These are phyloP conservation scores for Cryptotis parvus DNA, from an alignment of 2,113 vertebrate genomes.

Conservation along the genomic window DNA sequence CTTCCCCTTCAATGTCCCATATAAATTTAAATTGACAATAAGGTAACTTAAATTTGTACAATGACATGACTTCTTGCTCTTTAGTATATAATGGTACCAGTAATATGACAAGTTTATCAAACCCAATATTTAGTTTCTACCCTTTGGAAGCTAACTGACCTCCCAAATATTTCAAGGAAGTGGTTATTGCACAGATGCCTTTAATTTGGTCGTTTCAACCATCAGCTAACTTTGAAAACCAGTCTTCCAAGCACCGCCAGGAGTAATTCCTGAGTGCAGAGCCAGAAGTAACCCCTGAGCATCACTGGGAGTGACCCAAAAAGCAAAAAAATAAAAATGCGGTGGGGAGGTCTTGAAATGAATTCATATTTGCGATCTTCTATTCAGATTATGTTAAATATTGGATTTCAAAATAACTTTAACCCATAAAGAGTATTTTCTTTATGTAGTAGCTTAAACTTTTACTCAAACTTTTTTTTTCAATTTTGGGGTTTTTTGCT, in stretches of 20 bases:
- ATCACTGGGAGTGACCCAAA: too few species aligned
- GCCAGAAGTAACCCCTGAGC: neutral
- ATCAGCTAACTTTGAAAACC: slow-evolving; percentile 15
- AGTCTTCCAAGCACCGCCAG: neutral
- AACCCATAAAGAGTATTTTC: neutral
- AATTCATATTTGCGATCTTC: slow-evolving; percentile 6
- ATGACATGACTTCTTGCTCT: slow-evolving; percentile 8
- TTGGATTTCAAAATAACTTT: slow-evolving; percentile 37
- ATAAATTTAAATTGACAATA: neutral
- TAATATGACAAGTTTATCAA: neutral
- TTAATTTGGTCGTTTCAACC: slow-evolving; percentile 9
- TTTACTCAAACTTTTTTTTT: too few species aligned
- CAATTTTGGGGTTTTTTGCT: too few species aligned
- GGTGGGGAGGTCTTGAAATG: neutral
- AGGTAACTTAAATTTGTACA: neutral
- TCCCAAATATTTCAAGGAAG: slow-evolving; percentile 22
- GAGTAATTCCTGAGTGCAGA: neutral
- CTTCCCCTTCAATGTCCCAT: neutral
- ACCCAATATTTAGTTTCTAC: neutral
- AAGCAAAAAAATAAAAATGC: too few species aligned
- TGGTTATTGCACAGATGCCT: neutral
- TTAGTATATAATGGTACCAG: neutral
- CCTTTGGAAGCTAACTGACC: slow-evolving; percentile 28
- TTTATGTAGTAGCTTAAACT: neutral
- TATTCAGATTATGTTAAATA: neutral